Evolutionary conservation across 2,888 invertebrate genomes (phyloP), one percentile per base, ranked within the genome.

Genomic region (Microchrysa polita): DNA sequence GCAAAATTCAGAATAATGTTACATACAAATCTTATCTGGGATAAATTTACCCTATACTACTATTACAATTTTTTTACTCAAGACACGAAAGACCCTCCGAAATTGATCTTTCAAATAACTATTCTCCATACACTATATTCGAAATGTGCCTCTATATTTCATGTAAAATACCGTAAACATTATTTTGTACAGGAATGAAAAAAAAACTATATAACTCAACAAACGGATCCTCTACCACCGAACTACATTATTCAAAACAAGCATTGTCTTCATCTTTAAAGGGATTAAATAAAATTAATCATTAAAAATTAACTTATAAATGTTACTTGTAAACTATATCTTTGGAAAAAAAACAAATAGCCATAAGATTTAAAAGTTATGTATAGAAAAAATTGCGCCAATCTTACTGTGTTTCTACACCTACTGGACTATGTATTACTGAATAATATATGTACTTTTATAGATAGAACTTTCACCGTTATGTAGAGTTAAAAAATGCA

Each of bases 201-300:
- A 48, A 14, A n/a, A n/a, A n/a, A n/a, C n/a, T n/a, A 60, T 27
- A 44, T 65, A 22, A 65, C 16, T 48, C 65, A 48, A 48, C 44
- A 65, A 65, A 65, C 65, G 65, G 65, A 65, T 65, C 48, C 48
- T 65, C 65, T 65, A 65, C 65, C 65, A 65, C 65, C 65, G 65
- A 65, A 65, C n/a, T 42, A 61, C 42, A 48, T 48, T n/a, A 48
- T 48, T 48, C 18, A 34, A 34, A 48, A 65, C 44, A 65, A 48
- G 12, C 48, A 20, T 18, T 48, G 22, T 12, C 65, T 65, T 65
- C 22, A 48, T 34, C 20, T 10, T 22, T 65, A 65, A 48, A 18
- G 48, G 16, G 48, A 18, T 65, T 16, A 20, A 16, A 65, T 65
- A 65, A 48, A 34, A 2, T 5, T 34, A 34, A 34, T 34, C 27